phyloP scores from a whole-genome alignment of 1,140 invertebrate genomes.

The Sinella curviseta region DNA sequence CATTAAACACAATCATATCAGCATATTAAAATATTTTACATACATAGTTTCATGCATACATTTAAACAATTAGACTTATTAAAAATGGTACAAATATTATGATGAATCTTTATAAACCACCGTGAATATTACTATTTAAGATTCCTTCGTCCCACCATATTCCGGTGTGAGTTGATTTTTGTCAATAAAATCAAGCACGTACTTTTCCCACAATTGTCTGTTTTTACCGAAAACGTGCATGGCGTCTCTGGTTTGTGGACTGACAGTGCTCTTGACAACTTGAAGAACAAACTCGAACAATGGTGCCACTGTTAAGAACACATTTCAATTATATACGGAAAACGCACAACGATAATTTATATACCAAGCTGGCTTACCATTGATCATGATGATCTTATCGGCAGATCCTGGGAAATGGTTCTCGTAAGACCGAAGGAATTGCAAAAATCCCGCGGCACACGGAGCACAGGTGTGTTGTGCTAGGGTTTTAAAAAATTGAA shows the following conservation, averaged over 20 bases:
- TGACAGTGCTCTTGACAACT: not conserved
- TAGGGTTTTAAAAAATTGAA: too few relatives aligned
- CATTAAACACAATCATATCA: too few relatives aligned
- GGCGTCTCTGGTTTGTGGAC: not conserved
- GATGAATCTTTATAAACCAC: not conserved
- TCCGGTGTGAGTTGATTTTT: not conserved
- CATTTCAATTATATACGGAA: too few relatives aligned
- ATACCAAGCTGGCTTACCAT: too few relatives aligned
- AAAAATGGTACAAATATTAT: not conserved
- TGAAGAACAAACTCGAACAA: slow-evolving; percentile 3
- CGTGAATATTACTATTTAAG: too few relatives aligned
- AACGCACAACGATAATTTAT: too few relatives aligned
- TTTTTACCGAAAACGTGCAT: slow-evolving; percentile 21
- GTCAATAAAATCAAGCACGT: not conserved
- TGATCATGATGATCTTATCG: slow-evolving; percentile 1
- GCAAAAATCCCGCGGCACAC: not conserved
- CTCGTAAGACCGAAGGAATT: slow-evolving; percentile 14
- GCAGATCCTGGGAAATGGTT: slow-evolving; percentile 15
- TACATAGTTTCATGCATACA: too few relatives aligned
- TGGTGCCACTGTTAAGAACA: slow-evolving; percentile 1
- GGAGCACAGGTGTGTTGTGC: slow-evolving; percentile 10
- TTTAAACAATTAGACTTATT: not conserved
- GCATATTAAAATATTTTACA: too few relatives aligned
- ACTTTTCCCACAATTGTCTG: not conserved
- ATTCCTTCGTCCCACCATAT: not conserved